Evolutionary conservation across 2,113 vertebrate species (phyloP).

Genomic region (Dunckerocampus dactyliophorus): DNA sequence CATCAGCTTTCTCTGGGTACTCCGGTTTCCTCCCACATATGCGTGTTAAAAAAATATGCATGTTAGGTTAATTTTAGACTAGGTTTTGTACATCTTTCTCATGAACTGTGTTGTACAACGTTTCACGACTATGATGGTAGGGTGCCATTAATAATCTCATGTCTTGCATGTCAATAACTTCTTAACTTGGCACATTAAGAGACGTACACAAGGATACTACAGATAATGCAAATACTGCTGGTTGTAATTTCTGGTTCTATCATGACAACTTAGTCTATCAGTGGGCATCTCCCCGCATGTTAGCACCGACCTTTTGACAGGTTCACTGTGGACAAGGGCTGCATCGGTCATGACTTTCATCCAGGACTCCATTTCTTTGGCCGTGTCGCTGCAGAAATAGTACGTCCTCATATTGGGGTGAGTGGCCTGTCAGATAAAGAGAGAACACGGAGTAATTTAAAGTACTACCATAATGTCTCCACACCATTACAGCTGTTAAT

Average conservation of each 20-base stretch:
- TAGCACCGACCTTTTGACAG: constrained; percentile 79
- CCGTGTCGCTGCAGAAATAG: constrained; percentile 96
- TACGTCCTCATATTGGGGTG: constrained; percentile 99
- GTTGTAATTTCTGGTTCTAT: not conserved
- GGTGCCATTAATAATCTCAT: too few relatives aligned
- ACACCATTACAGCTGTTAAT: not conserved
- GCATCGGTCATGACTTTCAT: constrained; percentile 98
- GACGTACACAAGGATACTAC: not conserved
- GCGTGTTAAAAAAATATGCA: too few relatives aligned
- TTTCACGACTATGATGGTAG: too few relatives aligned
- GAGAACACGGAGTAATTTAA: not conserved
- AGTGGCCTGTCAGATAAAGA: constrained; percentile 79
- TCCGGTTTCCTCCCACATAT: too few relatives aligned
- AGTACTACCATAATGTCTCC: not conserved
- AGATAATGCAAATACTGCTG: not conserved
- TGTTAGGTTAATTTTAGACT: too few relatives aligned
- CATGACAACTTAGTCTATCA: not conserved
- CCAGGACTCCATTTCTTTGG: constrained; percentile 96
- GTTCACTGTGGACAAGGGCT: constrained; percentile 88
- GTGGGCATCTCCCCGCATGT: not conserved
- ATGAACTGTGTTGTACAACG: too few relatives aligned
- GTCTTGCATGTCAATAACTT: too few relatives aligned
- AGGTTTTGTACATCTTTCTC: too few relatives aligned
- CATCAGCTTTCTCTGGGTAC: too few relatives aligned
- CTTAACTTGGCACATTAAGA: not conserved